phyloP scores from a whole-genome alignment of 1,140 invertebrate genomes.

The Lordiphosa stackelbergi region DNA sequence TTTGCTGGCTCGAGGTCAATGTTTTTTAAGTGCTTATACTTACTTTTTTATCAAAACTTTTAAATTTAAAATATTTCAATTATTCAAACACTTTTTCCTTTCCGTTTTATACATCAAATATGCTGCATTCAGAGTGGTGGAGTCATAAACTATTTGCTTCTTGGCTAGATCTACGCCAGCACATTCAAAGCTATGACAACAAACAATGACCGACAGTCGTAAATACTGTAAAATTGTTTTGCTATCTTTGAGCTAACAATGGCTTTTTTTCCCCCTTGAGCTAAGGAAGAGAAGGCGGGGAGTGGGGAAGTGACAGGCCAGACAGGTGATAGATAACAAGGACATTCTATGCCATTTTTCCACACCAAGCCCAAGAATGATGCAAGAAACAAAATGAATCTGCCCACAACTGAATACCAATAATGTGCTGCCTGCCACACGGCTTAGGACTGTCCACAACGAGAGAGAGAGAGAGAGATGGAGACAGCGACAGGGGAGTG shows the following conservation, averaged over 20 bases:
- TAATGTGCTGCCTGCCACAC: conserved; percentile 41
- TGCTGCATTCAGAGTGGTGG: no score
- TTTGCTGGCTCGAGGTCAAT: no score
- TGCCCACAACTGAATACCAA: conserved; percentile 49
- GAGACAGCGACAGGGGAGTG: not conserved
- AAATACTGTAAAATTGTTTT: conserved; percentile 50
- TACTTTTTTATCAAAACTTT: no score
- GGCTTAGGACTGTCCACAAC: conserved; percentile 22
- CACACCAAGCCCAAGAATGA: conserved; percentile 15
- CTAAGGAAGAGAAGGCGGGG: not conserved
- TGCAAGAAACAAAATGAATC: conserved; percentile 36
- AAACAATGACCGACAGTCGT: conserved; percentile 32
- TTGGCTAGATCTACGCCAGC: not conserved
- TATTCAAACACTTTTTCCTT: no score
- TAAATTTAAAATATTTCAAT: no score
- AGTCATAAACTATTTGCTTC: conserved; percentile 38
- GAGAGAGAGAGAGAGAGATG: not conserved
- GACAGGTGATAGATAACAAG: conserved; percentile 51
- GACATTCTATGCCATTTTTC: conserved; percentile 47
- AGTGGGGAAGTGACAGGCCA: conserved; percentile 21
- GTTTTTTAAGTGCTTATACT: no score
- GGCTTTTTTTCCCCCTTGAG: not conserved
- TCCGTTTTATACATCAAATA: no score
- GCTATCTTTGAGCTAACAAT: conserved; percentile 12
- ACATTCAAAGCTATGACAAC: conserved; percentile 5